A percentile compares a stretch with the other conserved stretches of the same genome.
phyloP scores from a whole-genome alignment of 2,113 vertebrate genomes.

The Prionailurus bengalensis region DNA sequence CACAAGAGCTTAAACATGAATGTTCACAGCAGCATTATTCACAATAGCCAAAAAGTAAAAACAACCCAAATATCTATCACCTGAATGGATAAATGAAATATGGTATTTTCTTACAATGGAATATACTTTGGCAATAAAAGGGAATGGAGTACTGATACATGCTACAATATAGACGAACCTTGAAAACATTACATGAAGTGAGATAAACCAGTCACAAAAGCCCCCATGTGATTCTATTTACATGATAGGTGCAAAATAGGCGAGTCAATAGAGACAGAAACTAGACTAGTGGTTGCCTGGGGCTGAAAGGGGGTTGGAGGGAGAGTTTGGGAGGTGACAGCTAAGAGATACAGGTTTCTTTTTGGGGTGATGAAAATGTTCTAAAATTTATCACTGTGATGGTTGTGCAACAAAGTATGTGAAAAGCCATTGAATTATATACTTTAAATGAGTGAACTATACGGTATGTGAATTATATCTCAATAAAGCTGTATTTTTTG shows the following conservation, averaged over 20 bases:
- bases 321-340: no score
- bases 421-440: not conserved
- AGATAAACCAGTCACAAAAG: slow-evolving; percentile 33
- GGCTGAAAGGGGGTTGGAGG: not conserved
- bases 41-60: not conserved
- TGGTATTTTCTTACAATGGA: not conserved
- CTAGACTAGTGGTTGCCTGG: not conserved
- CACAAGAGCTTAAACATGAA: not conserved
- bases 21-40: not conserved
- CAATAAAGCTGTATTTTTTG: slow-evolving; percentile 56
- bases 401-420: slow-evolving; percentile 17
- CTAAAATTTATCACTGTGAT: not conserved
- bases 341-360: not conserved
- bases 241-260: not conserved
- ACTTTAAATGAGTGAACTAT: slow-evolving; percentile 40
- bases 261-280: not conserved
- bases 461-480: slow-evolving; percentile 64
- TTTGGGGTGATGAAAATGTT: not conserved
- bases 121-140: slow-evolving; percentile 13
- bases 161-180: not conserved
- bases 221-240: not conserved
- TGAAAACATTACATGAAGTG: not conserved
- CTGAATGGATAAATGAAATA: slow-evolving; percentile 26
- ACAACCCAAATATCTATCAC: not conserved
- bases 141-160: not conserved